Conservation (phyloP, 53 echinoderm and acorn worm genomes). For the Mesocentrotus franciscanus region DNA sequence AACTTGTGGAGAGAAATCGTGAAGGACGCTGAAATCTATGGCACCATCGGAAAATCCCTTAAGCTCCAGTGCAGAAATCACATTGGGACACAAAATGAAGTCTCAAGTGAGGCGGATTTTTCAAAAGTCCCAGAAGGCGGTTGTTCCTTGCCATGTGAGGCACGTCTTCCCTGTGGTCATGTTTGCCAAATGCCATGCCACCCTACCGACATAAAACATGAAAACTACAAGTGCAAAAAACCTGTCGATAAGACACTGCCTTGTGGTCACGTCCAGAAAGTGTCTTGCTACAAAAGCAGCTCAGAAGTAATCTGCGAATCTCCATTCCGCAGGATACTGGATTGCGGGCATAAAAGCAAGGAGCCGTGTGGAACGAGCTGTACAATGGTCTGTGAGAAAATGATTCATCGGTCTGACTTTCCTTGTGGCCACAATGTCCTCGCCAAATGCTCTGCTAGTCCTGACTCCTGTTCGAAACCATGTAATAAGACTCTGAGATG, state of each 20-base stretch:
- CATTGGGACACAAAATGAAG: conserved; percentile 66
- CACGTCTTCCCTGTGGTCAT: conserved; percentile 79
- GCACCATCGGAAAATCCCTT: conserved; percentile 64
- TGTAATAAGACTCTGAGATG: conserved; percentile 71
- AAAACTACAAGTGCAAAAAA: conserved; percentile 67
- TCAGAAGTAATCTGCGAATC: conserved; percentile 39
- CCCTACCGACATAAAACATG: conserved; percentile 70
- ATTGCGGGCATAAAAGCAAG: conserved; percentile 50
- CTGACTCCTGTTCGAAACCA: conserved; percentile 40
- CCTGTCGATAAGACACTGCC: background rate
- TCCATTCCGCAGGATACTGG: background rate
- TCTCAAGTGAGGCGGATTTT: conserved; percentile 75
- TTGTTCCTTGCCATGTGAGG: conserved; percentile 78
- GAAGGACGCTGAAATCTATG: conserved; percentile 55
- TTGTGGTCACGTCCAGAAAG: conserved; percentile 51
- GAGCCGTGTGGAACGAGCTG: conserved; percentile 45
- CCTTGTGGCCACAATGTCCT: conserved; percentile 49
- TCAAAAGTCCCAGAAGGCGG: conserved; percentile 80
- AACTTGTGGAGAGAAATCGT: conserved; percentile 84
- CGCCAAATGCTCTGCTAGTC: conserved; percentile 64
- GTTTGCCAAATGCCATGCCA: conserved; percentile 78
- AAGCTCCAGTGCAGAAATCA: conserved; percentile 79
- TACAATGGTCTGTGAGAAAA: background rate
- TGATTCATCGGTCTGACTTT: background rate
- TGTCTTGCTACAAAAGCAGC: background rate